phyloP scores from a whole-genome alignment of 2,797 vertebrate species.

The Serranus cabrilla region DNA sequence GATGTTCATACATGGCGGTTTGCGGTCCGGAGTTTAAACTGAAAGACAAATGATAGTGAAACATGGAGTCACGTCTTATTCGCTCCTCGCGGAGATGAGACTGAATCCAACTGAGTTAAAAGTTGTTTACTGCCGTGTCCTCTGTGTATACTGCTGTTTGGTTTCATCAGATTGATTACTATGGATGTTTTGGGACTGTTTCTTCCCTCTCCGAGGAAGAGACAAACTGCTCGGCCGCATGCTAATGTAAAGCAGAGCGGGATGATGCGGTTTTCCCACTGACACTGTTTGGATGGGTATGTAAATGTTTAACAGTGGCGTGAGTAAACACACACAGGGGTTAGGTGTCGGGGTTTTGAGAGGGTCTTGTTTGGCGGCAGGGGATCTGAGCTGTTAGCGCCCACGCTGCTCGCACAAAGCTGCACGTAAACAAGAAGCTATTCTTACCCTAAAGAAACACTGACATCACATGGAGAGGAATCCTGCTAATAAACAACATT shows the following conservation, averaged over 20 bases:
- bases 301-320: constrained; percentile 79
- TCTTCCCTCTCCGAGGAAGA: constrained; percentile 31
- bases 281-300: constrained; percentile 72
- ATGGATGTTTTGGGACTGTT: constrained; percentile 62
- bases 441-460: constrained; percentile 29
- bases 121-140: constrained; percentile 66
- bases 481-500: constrained; percentile 32
- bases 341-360: constrained; percentile 72
- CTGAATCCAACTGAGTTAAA: constrained; percentile 41
- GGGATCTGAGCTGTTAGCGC: constrained; percentile 29
- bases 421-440: constrained; percentile 11
- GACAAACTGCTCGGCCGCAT: constrained; percentile 48
- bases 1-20: constrained; percentile 34
- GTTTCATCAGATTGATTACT: constrained; percentile 68
- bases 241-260: constrained; percentile 66
- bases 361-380: constrained; percentile 37
- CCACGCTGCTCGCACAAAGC: neutral
- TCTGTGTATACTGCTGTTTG: constrained; percentile 61
- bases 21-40: constrained; percentile 41
- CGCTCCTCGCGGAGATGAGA: constrained; percentile 38
- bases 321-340: constrained; percentile 72
- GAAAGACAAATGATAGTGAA: constrained; percentile 48
- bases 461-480: constrained; percentile 45
- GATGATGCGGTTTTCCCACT: constrained; percentile 49
- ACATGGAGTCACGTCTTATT: constrained; percentile 45